phyloP scores from a whole-genome alignment of 2,888 invertebrate genomes.

The Tipula helvola region DNA sequence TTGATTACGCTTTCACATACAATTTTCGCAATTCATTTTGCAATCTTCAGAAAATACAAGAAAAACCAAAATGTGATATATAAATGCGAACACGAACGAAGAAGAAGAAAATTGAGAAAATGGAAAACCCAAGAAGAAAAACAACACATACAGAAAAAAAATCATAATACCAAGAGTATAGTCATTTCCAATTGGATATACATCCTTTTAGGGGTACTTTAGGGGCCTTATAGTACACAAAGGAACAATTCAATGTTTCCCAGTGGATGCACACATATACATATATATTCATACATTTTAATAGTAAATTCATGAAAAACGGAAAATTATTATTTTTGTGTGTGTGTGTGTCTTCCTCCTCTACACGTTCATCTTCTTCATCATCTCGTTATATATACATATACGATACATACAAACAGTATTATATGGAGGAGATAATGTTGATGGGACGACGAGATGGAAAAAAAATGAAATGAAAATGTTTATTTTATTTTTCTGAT shows the following conservation, averaged over 20 bases:
- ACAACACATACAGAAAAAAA: not conserved
- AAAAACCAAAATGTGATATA: not conserved
- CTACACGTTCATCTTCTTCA: not conserved
- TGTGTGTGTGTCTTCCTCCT: not conserved
- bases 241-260: conserved; percentile 34
- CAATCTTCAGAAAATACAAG: not conserved
- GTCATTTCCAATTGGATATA: conserved; percentile 29
- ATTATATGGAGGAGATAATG: not conserved
- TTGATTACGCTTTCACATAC: not conserved
- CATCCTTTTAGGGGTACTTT: conserved; percentile 31
- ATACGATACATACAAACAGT: not conserved
- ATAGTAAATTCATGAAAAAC: conserved; percentile 4
- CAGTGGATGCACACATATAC: conserved; percentile 20
- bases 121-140: not conserved
- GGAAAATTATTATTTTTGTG: not conserved
- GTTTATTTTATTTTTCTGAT: not conserved
- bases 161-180: not conserved
- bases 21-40: not conserved
- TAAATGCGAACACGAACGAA: not conserved
- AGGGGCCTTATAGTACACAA: conserved; percentile 33
- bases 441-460: not conserved
- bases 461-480: not conserved
- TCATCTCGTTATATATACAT: not conserved
- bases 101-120: not conserved
- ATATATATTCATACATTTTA: conserved; percentile 5